Base-by-base conservation (phyloP, 2,888 invertebrate species). In the Listrodromus nycthemerus region DNA sequence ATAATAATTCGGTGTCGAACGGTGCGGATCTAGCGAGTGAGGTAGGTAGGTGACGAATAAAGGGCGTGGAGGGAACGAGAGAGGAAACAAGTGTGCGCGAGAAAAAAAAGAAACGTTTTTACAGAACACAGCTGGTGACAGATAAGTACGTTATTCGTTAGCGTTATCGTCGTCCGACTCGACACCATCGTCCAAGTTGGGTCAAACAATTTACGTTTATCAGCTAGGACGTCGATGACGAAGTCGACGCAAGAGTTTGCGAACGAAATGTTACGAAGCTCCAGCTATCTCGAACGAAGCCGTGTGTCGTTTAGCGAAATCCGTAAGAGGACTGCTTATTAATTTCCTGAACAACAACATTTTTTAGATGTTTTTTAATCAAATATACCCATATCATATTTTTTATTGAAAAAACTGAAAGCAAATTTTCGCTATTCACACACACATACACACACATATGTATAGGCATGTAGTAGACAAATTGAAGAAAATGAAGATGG, bases 131-230 rank as follows among this genome's bases (percentile, higher is more conserved):
- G 55, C 24, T 55, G 80, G 65, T 63, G 52, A 65, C 27, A 24
- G 79, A 71, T 80, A 73, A 73, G 61, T 73, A 77, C 48, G 69
- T 19, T 65, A 70, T 55, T 79, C 65, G 50, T 65, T 52, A 30
- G 65, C 48, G 80, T 74, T 74, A 80, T 74, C 78, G 70, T 71
- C 78, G 71, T 65, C 80, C 48, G 73, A 58, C 33, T 66, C 58
- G 73, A 67, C 80, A 71, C 50, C 65, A 52, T 79, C 37, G 41
- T 52, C 30, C 13, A 52, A 71, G 78, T 79, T 65, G 48, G 37
- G 78, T 79, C 71, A 71, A 71, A 65, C 78, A 79, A 65, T 79
- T 79, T 65, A 45, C 71, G 70, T 79, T 79, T 79, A 79, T 79
- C 78, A 79, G 70, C 41, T 61, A 33, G 55, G 13, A 21, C 41